phyloP scores from a whole-genome alignment of 2,888 invertebrate species.

The Zelleria hepariella region DNA sequence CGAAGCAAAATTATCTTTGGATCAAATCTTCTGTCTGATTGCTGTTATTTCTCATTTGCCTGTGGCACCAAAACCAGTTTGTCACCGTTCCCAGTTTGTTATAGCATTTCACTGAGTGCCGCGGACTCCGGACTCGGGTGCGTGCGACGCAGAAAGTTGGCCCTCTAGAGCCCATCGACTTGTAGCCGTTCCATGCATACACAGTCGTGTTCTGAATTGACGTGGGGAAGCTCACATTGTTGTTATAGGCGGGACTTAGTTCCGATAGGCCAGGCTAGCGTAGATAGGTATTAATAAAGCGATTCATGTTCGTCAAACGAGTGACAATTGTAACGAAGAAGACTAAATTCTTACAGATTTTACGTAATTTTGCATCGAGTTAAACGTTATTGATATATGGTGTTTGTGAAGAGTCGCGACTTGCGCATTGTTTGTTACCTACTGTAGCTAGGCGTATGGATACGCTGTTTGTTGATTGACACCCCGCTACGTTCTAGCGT shows the following conservation, averaged over 20 bases:
- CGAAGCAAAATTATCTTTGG: conserved; percentile 1
- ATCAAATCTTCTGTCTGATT: not conserved
- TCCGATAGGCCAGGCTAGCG: conserved; percentile 67
- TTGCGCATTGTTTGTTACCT: conserved; percentile 25
- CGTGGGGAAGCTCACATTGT: conserved; percentile 34
- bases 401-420: conserved; percentile 44
- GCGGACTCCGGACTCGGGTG: not conserved
- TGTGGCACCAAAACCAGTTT: not conserved
- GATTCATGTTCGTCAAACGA: conserved; percentile 56
- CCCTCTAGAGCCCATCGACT: not conserved
- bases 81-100: conserved; percentile 12
- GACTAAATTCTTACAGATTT: conserved; percentile 67
- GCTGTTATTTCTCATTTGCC: conserved; percentile 4
- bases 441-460: not conserved
- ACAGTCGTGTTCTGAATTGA: not conserved
- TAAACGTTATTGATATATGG: conserved; percentile 56
- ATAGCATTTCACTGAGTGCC: not conserved
- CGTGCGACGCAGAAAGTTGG: not conserved
- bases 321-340: conserved; percentile 69
- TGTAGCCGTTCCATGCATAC: not conserved
- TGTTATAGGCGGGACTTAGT: conserved; percentile 61
- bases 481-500: not conserved
- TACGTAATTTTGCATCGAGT: conserved; percentile 66
- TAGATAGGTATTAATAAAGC: conserved; percentile 63
- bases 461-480: conserved; percentile 5